Evolutionary conservation across 2,888 invertebrate genomes (phyloP), one percentile per base, ranked within the genome.

Genomic region (Phoenoteleia sp.): DNA sequence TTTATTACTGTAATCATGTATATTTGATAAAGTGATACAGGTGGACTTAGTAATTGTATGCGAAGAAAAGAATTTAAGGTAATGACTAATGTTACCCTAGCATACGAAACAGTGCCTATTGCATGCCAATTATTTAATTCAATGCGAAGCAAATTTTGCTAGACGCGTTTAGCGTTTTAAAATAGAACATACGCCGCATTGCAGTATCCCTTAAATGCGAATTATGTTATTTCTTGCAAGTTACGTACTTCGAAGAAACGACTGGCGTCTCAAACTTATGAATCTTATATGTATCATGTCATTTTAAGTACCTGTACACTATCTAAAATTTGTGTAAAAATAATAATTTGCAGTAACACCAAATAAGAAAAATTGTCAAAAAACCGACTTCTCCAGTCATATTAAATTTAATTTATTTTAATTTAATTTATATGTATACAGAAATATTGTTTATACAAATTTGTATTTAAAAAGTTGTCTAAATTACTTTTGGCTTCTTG

Each of bases 201-300:
- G 76, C 76, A 67, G 76, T 76, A 76, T 76, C 76, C 66, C 56
- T 76, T 76, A 58, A 77, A 77, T 39, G 77, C 67, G 67, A 49
- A 77, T 60, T 60, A 66, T 60, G 49, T 60, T 67, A 77, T 77
- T 77, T 67, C 77, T 77, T 33, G 67, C 21, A 19, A 25, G 36
- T 39, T 39, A 27, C 33, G 49, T 27, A 19, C 58, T 56, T 66
- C 36, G 21, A 6, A 67, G 58, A 77, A 77, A 77, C 47, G 49
- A 2, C 19, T 69, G 52, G 58, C 66, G 66, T 76, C 76, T 67
- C 45, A 76, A 77, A 49, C 27, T 69, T 54, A 60, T 67, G 52
- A 77, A 77, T 77, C 60, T 58, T 77, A n/a, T 33, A 77, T 69
- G 67, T 15, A 77, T 60, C 60, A 77, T 69, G 60, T 52, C 52